Evolutionary conservation across 37 sponge, comb jelly and placozoan genomes (phyloP), one percentile per base, ranked within the genome.

Genomic region (Oopsacas minuta): DNA sequence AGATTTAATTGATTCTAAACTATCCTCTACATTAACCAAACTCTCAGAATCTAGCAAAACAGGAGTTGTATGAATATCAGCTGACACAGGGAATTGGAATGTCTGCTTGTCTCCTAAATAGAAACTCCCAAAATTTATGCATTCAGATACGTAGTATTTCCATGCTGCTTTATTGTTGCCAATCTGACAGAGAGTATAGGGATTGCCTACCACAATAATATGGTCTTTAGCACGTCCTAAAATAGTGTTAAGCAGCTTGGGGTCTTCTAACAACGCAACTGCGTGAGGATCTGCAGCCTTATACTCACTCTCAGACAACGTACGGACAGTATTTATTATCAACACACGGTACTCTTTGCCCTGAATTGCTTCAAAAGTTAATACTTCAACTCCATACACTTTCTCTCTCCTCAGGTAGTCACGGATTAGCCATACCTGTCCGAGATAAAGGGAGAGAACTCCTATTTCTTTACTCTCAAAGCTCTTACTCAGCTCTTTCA

Each of bases 321-420:
- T 61, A 61, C 75, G 75, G 22, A 61, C 75, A 32, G 75, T 61
- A 34, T 61, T n/a, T 32, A 61, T n/a, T 61, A 61, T 61, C 75
- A 61, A n/a, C 1, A 61, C 75, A 3, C 30, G 20, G 22, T 61
- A 61, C 22, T 61, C 75, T n/a, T n/a, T 61, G 22, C 75, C 75
- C 28, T 61, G 75, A n/a, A 61, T 61, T 3, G 28, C 75, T 61
- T 61, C 75, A 34, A 61, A 61, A 61, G 20, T 3, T n/a, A 61
- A 61, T 3, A 61, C 75, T 20, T 61, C 75, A 10, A 61, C 22
- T 61, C 28, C 75, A 25, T n/a, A 5, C 1, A 61, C 32, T 61
- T 34, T n/a, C 20, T 10, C 20, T 25, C 7, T 10, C 1, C 75
- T 10, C 28, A 61, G 28, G 1, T n/a, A 25, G 20, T 61, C 75